phyloP scores from a whole-genome alignment of 1,140 invertebrate species.

The Coenobita brevimanus region DNA sequence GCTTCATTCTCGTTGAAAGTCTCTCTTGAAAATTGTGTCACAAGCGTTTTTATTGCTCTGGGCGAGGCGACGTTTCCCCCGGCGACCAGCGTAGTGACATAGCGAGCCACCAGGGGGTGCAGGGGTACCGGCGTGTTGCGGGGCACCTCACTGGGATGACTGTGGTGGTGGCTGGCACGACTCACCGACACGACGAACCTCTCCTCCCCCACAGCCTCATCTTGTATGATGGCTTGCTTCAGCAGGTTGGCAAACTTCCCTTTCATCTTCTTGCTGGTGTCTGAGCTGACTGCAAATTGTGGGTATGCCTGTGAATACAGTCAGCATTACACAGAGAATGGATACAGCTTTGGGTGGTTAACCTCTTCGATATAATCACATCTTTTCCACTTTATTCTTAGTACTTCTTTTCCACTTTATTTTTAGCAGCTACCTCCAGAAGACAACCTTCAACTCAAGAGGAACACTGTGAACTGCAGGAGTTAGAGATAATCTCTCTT shows the following conservation, averaged over 20 bases:
- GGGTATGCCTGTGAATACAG: constrained; percentile 24
- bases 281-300: not conserved
- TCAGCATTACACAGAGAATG: not conserved
- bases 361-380: too few species aligned
- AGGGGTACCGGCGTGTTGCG: not conserved
- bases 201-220: constrained; percentile 5
- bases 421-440: too few species aligned
- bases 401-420: too few species aligned
- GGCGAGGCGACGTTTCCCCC: not conserved
- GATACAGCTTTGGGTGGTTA: not conserved
- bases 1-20: not conserved
- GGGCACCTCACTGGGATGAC: not conserved
- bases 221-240: constrained; percentile 14
- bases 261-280: constrained; percentile 27
- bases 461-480: too few species aligned
- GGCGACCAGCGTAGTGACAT: not conserved
- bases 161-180: constrained; percentile 15
- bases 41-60: not conserved
- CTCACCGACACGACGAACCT: not conserved
- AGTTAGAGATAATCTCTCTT: too few species aligned
- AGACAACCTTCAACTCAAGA: too few species aligned
- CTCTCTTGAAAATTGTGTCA: constrained; percentile 11
- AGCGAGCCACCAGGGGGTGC: not conserved
- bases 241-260: not conserved
- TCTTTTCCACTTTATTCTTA: too few species aligned